These are phyloP conservation scores for Nesospiza acunhae DNA, from an alignment of 2,113 vertebrate genomes.

Conservation along the genomic window DNA sequence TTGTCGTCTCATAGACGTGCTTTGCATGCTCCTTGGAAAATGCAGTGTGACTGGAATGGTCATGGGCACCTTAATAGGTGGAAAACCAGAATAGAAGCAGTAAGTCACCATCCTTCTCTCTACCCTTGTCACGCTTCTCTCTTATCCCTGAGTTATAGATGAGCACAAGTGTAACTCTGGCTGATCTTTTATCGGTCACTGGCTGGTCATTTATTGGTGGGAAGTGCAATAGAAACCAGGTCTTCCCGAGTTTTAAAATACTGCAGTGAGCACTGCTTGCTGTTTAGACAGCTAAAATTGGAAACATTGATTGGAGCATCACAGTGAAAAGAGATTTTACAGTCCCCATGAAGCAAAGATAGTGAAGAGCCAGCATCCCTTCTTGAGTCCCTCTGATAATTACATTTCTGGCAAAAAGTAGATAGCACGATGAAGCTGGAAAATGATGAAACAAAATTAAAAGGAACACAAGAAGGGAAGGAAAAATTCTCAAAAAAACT, in stretches of 20 bases:
- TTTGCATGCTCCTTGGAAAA: background rate
- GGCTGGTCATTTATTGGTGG: background rate
- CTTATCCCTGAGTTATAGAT: background rate
- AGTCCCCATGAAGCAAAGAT: background rate
- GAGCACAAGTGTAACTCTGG: background rate
- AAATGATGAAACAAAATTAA: background rate
- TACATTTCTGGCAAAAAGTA: background rate
- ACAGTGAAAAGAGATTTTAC: constrained; percentile 4
- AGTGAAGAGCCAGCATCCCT: background rate
- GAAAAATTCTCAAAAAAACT: background rate
- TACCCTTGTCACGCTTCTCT: background rate
- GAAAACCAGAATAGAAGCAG: background rate
- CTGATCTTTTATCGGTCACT: background rate
- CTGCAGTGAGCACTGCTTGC: background rate
- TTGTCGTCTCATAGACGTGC: background rate
- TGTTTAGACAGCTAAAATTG: background rate
- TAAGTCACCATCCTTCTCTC: background rate
- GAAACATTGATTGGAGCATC: background rate
- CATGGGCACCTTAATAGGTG: background rate
- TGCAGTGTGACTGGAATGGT: background rate
- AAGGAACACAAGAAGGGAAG: background rate
- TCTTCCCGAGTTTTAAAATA: background rate
- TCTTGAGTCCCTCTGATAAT: background rate
- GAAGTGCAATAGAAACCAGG: background rate
- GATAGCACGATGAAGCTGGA: background rate